Evolutionary conservation across 2,888 invertebrate species (phyloP), one percentile per base, ranked within the genome.

Genomic region (Epirrhoe tristata): DNA sequence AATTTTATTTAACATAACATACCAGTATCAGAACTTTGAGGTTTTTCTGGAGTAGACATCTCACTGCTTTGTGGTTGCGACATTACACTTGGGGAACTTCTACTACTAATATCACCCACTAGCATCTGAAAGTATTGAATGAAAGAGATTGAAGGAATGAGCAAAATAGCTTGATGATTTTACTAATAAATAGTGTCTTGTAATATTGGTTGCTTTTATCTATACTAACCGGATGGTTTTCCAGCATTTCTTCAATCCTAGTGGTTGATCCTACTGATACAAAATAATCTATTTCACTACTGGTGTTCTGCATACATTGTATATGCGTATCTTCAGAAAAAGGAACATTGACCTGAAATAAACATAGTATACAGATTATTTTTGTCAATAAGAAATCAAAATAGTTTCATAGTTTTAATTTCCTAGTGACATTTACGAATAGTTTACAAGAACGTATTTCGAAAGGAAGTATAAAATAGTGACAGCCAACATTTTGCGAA

Each of bases 201-300:
- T n/a, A n/a, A n/a, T n/a, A n/a, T n/a, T n/a, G n/a, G n/a, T n/a
- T n/a, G n/a, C n/a, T n/a, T n/a, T n/a, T n/a, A 32, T 34, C 46
- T 52, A 12, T 31, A 88, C 89, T 77, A 65, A 93, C 93, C 71
- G 93, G 93, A 75, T 92, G 91, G 79, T 93, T 93, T 83, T 93
- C 93, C 77, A 93, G 77, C 90, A 93, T 91, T 73, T 93, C 93
- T 75, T 94, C 94, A 66, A 94, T 93, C 76, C 93, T 87, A 63
- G 89, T 91, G 53, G 92, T 92, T 10, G 93, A 91, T 17, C 96
- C 96, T 58, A 96, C 96, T 17, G 96, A 96, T 32, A 97, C 97
- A 71, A 97, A 95, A 82, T 97, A 97, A 85, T 97, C 96, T 74
- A 97, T 96, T 78, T 96, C 96, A 77, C 96, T 95, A 52, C 95